A percentile compares a stretch with the other conserved stretches of the same genome.
phyloP scores from a whole-genome alignment of 2,113 vertebrate species.

The Rynchops niger region DNA sequence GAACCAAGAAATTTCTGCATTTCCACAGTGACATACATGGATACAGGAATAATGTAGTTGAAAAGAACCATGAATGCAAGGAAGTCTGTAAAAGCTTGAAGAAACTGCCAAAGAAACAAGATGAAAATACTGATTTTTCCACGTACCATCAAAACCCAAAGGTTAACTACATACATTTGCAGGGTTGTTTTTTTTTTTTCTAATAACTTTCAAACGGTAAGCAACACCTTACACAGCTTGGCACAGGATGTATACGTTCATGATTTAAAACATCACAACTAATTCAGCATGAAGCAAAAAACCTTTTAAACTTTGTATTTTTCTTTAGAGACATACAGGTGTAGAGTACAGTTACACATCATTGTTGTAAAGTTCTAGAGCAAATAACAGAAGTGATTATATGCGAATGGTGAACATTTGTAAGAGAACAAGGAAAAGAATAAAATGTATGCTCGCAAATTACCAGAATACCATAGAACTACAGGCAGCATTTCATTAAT shows the following conservation, averaged over 20 bases:
- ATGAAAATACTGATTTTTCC: not conserved
- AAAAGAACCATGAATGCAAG: constrained; percentile 99
- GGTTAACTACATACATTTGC: not conserved
- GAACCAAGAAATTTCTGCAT: constrained; percentile 99
- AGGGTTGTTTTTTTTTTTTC: not conserved
- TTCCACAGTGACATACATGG: constrained; percentile 99
- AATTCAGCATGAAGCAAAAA: not conserved
- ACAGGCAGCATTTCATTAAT: not conserved
- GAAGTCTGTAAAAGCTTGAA: constrained; percentile 94
- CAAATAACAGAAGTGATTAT: not conserved
- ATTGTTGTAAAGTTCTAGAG: not conserved
- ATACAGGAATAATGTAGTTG: constrained; percentile 99
- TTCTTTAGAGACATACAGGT: not conserved
- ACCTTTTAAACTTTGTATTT: not conserved
- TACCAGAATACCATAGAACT: not conserved
- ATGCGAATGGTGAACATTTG: not conserved
- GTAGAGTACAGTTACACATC: not conserved
- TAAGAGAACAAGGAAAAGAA: not conserved
- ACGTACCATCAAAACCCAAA: not conserved
- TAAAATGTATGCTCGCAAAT: not conserved
- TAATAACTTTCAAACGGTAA: not conserved
- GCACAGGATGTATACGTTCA: not conserved
- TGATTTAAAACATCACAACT: not conserved
- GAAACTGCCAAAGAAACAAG: constrained; percentile 78
- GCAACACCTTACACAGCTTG: not conserved